Evolutionary conservation across 2,113 vertebrate species (phyloP).

Genomic region (Entelurus aequoreus): DNA sequence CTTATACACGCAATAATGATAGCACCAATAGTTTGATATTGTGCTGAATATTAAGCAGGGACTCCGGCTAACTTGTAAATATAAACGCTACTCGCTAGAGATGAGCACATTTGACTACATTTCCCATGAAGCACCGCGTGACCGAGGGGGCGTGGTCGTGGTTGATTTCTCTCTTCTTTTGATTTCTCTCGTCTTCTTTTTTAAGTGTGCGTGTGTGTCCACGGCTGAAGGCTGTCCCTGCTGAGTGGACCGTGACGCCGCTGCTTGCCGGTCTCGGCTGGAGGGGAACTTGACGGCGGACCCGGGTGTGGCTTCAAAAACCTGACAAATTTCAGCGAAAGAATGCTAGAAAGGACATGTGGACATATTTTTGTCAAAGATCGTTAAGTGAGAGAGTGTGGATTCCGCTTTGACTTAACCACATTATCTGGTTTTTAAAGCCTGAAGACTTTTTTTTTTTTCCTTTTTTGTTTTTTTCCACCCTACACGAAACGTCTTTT

Average conservation of each 20-base stretch:
- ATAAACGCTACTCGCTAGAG: neutral
- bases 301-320: slow-evolving; percentile 73
- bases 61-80: neutral
- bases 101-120: slow-evolving; percentile 41
- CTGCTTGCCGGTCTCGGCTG: slow-evolving; percentile 31
- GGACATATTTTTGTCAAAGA: slow-evolving; percentile 12
- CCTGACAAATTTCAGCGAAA: slow-evolving; percentile 58
- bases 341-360: slow-evolving; percentile 30
- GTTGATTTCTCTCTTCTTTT: neutral
- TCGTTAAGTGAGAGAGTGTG: neutral
- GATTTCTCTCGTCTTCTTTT: neutral
- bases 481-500: slow-evolving; percentile 23
- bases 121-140: slow-evolving; percentile 54
- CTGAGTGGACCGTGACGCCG: slow-evolving; percentile 41
- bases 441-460: slow-evolving; percentile 57
- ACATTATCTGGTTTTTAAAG: slow-evolving; percentile 25
- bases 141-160: slow-evolving; percentile 39
- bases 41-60: neutral
- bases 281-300: slow-evolving; percentile 59
- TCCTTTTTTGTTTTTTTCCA: slow-evolving; percentile 13
- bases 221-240: slow-evolving; percentile 10
- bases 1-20: neutral
- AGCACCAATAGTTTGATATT: neutral
- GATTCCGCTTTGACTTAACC: neutral
- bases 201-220: neutral